Base-by-base conservation (phyloP, 2,797 vertebrate species). In the Okamejei kenojei region DNA sequence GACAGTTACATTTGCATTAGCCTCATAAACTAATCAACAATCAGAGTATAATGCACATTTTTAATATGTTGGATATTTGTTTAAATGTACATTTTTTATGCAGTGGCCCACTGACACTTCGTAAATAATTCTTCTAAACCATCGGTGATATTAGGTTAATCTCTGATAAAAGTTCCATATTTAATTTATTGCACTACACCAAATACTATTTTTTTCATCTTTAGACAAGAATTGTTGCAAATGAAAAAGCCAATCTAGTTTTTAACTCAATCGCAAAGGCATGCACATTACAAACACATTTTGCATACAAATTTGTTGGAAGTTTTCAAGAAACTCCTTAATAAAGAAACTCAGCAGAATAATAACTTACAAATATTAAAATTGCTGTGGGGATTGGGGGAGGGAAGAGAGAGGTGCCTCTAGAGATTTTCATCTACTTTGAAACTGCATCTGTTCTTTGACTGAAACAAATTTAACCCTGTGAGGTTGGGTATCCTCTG, bases 1-100 rank as follows among this genome's bases (percentile, higher is more conserved):
- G 98, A 99, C 98, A 98, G 98, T 98, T 98, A 97, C 98, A 99
- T 99, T 99, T 99, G 98, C 98, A 99, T 99, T 97, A 97, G 97
- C 96, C 97, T 98, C 98, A 98, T 97, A 98, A 98, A 98, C 98
- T 99, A 98, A 99, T 99, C 98, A 99, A 98, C 98, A 99, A 98
- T 97, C 97, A 98, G 98, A 98, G 98, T 97, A 97, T 97, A 96
- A 96, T 97, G 98, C 99, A 98, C 98, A 99, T 99, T 98, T 99
- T 98, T 98, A 98, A 99, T 98, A 96, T 96, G 96, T 96, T 96
- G 95, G 96, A 96, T 97, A 97, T 97, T 97, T 96, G 96, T 96
- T 97, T 99, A 98, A 98, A 98, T 98, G 98, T 99, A 98, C 97
- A 98, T 98, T 96, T 96, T 92, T 92, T 90, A 74, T 92, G 68